phyloP scores from a whole-genome alignment of 2,797 vertebrate genomes.

The Vultur gryphus region DNA sequence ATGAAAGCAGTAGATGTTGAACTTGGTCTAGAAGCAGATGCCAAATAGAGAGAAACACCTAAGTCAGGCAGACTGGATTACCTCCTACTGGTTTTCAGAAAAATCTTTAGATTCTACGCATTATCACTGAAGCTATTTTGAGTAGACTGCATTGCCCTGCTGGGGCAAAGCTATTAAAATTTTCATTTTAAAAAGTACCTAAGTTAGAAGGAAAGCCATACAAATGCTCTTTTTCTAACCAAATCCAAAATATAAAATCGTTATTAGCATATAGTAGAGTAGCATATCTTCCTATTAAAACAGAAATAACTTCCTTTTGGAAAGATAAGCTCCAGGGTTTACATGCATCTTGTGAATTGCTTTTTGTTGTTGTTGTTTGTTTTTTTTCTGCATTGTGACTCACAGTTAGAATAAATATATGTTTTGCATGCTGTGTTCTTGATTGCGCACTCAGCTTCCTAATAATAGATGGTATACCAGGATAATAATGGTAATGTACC shows the following conservation, averaged over 20 bases:
- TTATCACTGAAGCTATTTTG: not conserved
- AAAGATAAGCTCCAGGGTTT: not conserved
- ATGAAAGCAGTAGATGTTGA: not conserved
- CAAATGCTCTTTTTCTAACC: not conserved
- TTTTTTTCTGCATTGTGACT: not conserved
- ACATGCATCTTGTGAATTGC: not conserved
- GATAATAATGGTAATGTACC: not conserved
- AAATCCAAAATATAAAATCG: not conserved
- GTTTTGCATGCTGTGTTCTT: constrained; percentile 3
- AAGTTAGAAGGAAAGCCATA: not conserved
- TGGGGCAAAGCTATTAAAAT: not conserved
- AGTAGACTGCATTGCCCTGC: not conserved
- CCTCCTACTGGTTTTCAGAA: not conserved
- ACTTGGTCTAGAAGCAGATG: not conserved
- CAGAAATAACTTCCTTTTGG: not conserved
- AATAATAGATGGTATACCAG: not conserved
- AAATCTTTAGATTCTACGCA: not conserved
- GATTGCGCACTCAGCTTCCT: not conserved
- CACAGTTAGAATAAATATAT: not conserved
- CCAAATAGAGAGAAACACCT: not conserved
- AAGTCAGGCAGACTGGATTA: not conserved
- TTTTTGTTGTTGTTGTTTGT: not conserved
- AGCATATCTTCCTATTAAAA: not conserved
- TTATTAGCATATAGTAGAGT: not conserved
- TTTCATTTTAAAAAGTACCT: not conserved